Conservation (phyloP, 2,113 vertebrate genomes). For the Solea senegalensis region DNA sequence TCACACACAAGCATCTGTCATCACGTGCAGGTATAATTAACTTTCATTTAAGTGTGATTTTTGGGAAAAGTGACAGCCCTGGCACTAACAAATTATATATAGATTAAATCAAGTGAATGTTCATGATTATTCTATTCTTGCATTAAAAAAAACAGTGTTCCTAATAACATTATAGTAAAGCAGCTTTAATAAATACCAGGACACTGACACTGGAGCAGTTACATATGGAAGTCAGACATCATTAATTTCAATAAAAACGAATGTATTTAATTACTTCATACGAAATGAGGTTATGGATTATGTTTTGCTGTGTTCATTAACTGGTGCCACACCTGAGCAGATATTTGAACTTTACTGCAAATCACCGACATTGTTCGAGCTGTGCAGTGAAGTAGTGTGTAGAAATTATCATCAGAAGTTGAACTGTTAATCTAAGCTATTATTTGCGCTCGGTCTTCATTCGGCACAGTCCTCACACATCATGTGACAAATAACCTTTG, state of each 20-base stretch:
- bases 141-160: not conserved
- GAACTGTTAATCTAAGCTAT: slow-evolving; percentile 10
- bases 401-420: slow-evolving; percentile 18
- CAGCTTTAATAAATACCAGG: slow-evolving; percentile 12
- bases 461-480: slow-evolving; percentile 8
- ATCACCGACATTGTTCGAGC: slow-evolving; percentile 37
- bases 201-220: slow-evolving; percentile 1
- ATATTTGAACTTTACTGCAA: slow-evolving; percentile 38
- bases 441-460: slow-evolving; percentile 4
- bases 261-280: slow-evolving; percentile 2
- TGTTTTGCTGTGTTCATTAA: slow-evolving; percentile 2
- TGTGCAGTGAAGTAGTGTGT: slow-evolving; percentile 11
- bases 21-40: too few relatives aligned
- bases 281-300: not conserved
- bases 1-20: too few relatives aligned
- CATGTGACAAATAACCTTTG: too few relatives aligned
- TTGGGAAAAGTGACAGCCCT: too few relatives aligned
- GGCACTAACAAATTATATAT: not conserved
- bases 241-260: not conserved
- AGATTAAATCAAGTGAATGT: not conserved
- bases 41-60: too few relatives aligned
- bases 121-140: not conserved
- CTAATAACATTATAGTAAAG: slow-evolving; percentile 4
- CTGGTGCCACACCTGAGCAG: slow-evolving; percentile 30
- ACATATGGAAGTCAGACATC: not conserved